Percentiles rank a stretch among this genome's conserved stretches.
These are phyloP conservation scores for Cherax quadricarinatus DNA, from an alignment of 1,140 invertebrate species.

Conservation along the genomic window DNA sequence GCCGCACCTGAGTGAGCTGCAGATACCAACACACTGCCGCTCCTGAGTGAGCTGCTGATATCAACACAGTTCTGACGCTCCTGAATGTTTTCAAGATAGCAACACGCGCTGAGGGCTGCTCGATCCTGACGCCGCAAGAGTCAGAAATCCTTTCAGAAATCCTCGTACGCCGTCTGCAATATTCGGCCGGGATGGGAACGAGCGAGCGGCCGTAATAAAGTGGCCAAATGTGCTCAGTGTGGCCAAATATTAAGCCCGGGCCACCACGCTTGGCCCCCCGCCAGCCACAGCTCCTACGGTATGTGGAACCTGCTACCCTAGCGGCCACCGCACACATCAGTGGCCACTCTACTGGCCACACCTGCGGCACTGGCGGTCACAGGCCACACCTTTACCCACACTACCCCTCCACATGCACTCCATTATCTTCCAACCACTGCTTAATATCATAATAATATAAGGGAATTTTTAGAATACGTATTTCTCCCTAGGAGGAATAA, in stretches of 20 bases:
- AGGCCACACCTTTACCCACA: background rate
- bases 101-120: constrained; percentile 2
- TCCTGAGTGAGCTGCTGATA: no score
- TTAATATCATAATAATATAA: no score
- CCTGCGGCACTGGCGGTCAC: no score
- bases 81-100: no score
- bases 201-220: constrained; percentile 65
- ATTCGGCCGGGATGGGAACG: constrained; percentile 64
- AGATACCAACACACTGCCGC: no score
- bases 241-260: constrained; percentile 70
- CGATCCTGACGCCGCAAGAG: constrained; percentile 48
- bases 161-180: constrained; percentile 67
- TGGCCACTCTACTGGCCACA: background rate
- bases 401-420: background rate
- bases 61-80: no score
- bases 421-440: background rate
- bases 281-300: constrained; percentile 43
- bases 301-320: constrained; percentile 33
- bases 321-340: background rate
- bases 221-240: constrained; percentile 66
- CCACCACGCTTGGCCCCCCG: constrained; percentile 60
- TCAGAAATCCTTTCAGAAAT: constrained; percentile 69
- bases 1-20: no score
- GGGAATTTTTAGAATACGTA: no score
- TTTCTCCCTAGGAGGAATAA: no score